Evolutionary conservation across 2,113 vertebrate species (phyloP).

Genomic region (Indicator maculatus): DNA sequence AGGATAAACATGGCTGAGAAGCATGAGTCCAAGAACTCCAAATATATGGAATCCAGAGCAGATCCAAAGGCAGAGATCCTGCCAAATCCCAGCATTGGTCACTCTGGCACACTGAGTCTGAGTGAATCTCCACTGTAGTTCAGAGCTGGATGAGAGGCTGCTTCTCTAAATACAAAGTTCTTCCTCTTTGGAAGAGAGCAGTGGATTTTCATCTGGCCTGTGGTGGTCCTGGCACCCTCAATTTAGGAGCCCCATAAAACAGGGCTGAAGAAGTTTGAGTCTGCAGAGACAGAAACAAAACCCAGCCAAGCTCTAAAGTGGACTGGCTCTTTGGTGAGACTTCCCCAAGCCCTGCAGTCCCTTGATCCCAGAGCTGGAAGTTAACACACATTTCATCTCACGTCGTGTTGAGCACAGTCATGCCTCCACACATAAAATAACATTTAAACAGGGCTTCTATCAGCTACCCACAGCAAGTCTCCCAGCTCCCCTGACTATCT

Average conservation of each 20-base stretch:
- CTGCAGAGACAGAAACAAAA: not conserved
- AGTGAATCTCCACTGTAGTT: not conserved
- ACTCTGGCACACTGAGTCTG: fast-evolving
- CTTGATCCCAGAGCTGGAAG: not conserved
- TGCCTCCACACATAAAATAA: fast-evolving
- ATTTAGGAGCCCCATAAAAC: not conserved
- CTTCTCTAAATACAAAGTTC: not conserved
- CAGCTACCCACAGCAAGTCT: not conserved
- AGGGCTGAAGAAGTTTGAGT: not conserved
- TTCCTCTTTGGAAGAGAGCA: not conserved
- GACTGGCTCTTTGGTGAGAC: not conserved
- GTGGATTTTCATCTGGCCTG: not conserved
- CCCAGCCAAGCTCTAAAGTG: not conserved
- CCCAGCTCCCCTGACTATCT: not conserved
- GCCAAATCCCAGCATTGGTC: not conserved
- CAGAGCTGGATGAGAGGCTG: not conserved
- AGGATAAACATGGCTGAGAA: not conserved
- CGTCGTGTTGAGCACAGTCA: fast-evolving
- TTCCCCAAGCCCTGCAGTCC: not conserved
- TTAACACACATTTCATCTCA: not conserved
- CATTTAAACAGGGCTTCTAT: not conserved
- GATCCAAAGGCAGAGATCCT: not conserved
- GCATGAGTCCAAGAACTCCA: not conserved
- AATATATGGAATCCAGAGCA: not conserved
- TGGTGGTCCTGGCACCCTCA: not conserved